Percentiles rank a stretch among this genome's conserved stretches.
Evolutionary conservation across 37 sponge, comb jelly and placozoan species (phyloP).

Genomic region (Bolinopsis microptera): DNA sequence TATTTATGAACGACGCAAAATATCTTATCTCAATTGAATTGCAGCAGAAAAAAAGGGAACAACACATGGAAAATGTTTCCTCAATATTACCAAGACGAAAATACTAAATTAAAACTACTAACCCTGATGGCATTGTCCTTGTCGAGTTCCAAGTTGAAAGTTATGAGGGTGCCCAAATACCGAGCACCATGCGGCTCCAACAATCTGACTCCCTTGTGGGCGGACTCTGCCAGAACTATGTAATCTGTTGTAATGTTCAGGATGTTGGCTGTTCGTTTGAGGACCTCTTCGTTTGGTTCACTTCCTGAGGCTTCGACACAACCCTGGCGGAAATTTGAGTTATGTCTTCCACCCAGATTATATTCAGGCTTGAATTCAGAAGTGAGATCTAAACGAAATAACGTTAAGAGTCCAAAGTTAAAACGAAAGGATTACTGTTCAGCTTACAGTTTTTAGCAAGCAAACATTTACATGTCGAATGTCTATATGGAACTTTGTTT

Average conservation of each 20-base stretch:
- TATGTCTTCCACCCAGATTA: no score
- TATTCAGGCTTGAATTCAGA: no score
- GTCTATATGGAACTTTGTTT: no score
- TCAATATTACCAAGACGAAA: not conserved
- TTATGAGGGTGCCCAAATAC: conserved; percentile 6
- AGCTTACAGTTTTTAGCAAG: no score
- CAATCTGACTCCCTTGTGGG: conserved; percentile 17
- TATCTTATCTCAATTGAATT: no score
- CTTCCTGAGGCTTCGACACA: not conserved
- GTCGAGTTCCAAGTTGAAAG: conserved; percentile 26
- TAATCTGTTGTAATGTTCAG: conserved; percentile 60
- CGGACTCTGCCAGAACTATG: conserved; percentile 48
- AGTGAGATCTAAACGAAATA: no score
- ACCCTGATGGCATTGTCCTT: conserved; percentile 37
- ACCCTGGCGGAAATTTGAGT: not conserved
- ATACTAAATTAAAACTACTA: not conserved
- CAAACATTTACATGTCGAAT: no score
- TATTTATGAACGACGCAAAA: no score
- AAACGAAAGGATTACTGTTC: no score
- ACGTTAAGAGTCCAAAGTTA: no score
- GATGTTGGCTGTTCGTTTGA: conserved; percentile 50
- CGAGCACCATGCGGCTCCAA: conserved; percentile 29
- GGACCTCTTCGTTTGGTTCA: not conserved
- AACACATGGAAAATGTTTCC: no score
- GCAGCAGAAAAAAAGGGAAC: no score